Percentiles rank a stretch among this genome's conserved stretches.
Evolutionary conservation across 2,888 invertebrate species (phyloP).

Genomic region (Ischnura elegans): DNA sequence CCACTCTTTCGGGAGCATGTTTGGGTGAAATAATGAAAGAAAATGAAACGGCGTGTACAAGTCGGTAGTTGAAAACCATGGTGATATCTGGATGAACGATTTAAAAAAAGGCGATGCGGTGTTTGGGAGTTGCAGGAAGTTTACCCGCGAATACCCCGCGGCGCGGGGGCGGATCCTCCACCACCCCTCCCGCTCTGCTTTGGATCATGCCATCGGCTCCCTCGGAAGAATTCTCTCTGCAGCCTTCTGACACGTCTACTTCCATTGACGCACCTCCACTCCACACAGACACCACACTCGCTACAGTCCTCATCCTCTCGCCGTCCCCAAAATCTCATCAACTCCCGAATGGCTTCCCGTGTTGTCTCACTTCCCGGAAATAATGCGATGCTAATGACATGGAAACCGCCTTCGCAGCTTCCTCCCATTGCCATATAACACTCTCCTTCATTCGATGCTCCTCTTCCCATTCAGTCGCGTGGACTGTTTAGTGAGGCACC

Average conservation of each 20-base stretch:
- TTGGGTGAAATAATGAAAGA: background rate
- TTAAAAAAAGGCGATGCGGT: background rate
- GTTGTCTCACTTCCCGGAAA: background rate
- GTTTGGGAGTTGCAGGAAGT: background rate
- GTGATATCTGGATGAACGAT: background rate
- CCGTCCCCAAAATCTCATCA: background rate
- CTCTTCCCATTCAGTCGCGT: background rate
- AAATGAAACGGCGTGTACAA: background rate
- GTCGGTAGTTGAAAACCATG: background rate
- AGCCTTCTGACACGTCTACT: background rate
- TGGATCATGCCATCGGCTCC: background rate
- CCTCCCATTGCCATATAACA: too few species aligned
- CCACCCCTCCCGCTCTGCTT: background rate
- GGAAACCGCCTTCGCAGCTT: background rate
- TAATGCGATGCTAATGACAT: constrained; percentile 1
- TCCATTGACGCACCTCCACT: too few species aligned
- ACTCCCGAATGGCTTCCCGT: background rate
- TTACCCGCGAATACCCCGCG: background rate
- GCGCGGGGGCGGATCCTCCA: background rate
- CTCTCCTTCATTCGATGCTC: too few species aligned
- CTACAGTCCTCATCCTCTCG: background rate
- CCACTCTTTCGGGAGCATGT: background rate
- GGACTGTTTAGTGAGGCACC: background rate
- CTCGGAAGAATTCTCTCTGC: background rate
- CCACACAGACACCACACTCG: background rate